Evolutionary conservation across 2,888 invertebrate genomes (phyloP).

Genomic region (Drosophila meridionalis): DNA sequence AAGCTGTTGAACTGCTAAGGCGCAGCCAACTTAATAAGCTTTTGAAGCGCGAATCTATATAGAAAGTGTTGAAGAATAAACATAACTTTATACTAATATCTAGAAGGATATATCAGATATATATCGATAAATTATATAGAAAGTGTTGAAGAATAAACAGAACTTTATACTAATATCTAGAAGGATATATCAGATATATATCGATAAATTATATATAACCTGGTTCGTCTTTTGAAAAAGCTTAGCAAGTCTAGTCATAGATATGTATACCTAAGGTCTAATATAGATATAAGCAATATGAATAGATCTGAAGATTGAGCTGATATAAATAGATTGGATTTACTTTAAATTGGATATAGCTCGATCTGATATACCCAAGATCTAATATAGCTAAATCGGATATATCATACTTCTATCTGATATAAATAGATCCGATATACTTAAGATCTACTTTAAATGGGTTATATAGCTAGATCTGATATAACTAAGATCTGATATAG

Average conservation of each 20-base stretch:
- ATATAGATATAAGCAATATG: neutral
- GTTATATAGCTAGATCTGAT: neutral
- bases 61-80: neutral
- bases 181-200: neutral
- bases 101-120: neutral
- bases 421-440: neutral
- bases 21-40: slow-evolving; percentile 9
- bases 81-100: neutral
- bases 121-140: neutral
- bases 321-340: neutral
- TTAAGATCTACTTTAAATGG: too few species aligned
- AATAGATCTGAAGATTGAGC: neutral
- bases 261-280: too few species aligned
- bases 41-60: neutral
- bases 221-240: neutral
- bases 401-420: neutral
- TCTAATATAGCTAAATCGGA: neutral
- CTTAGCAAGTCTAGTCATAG: too few species aligned
- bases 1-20: neutral
- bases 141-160: neutral
- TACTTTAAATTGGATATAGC: neutral
- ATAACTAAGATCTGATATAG: neutral
- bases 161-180: neutral
- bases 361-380: neutral
- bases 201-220: neutral